These are phyloP conservation scores for Pygoscelis antarcticus DNA, from an alignment of 2,113 vertebrate genomes.

Conservation along the genomic window DNA sequence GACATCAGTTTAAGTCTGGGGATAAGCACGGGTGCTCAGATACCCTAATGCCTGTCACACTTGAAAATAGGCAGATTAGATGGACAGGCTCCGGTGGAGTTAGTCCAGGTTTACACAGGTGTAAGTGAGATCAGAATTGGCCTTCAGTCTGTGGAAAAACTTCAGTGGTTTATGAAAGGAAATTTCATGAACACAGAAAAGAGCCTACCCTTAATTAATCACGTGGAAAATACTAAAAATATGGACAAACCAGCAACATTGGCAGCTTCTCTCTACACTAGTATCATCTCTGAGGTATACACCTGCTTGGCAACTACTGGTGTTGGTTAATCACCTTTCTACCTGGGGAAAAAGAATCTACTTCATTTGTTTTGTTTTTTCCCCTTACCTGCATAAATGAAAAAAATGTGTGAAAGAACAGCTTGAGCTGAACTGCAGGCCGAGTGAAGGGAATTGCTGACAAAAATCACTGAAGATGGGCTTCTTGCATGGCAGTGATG, in stretches of 20 bases:
- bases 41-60: not conserved
- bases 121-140: conserved; percentile 63
- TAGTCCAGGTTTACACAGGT: conserved; percentile 49
- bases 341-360: not conserved
- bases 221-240: conserved; percentile 25
- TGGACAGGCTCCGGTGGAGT: not conserved
- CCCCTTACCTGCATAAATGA: not conserved
- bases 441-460: not conserved
- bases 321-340: not conserved
- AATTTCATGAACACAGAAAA: not conserved
- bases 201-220: conserved; percentile 15
- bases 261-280: not conserved
- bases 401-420: not conserved
- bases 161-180: conserved; percentile 9
- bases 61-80: not conserved
- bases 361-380: not conserved
- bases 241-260: not conserved
- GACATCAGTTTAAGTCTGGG: not conserved
- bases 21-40: not conserved
- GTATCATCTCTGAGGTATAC: not conserved
- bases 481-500: not conserved
- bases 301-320: conserved; percentile 8
- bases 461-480: not conserved
- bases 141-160: conserved; percentile 38
- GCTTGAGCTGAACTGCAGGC: not conserved